Conservation (phyloP, 2,888 invertebrate species). For the Leptopilina syphax region DNA sequence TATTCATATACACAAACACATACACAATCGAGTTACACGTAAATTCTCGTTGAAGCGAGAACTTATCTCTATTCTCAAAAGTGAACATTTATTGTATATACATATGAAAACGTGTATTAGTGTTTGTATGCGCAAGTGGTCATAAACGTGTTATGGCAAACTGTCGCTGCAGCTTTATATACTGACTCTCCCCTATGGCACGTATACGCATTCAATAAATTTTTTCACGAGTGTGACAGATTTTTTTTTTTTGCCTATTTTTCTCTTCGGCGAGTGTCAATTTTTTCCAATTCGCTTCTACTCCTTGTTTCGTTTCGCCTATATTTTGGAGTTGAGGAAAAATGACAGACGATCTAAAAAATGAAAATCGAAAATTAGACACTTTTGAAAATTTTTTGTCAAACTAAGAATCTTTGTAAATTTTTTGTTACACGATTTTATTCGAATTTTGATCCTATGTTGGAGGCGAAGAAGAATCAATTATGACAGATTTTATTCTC, state of each 20-base stretch:
- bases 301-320: too few relatives aligned
- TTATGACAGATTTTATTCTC: too few relatives aligned
- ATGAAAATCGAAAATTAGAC: too few relatives aligned
- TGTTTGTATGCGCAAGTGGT: neutral
- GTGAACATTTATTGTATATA: conserved; percentile 1
- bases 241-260: neutral
- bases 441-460: too few relatives aligned
- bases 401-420: too few relatives aligned
- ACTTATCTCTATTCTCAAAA: conserved; percentile 24
- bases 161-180: conserved; percentile 7
- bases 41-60: conserved; percentile 36
- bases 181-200: neutral
- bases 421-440: too few relatives aligned
- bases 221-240: neutral
- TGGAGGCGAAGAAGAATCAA: too few relatives aligned
- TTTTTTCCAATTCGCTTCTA: too few relatives aligned
- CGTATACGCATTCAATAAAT: conserved; percentile 1
- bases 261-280: too few relatives aligned
- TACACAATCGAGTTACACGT: conserved; percentile 51
- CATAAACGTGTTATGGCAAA: conserved; percentile 25
- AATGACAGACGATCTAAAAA: too few relatives aligned
- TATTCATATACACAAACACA: conserved; percentile 43
- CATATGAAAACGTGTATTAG: neutral
- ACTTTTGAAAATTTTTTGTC: too few relatives aligned
- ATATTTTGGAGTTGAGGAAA: too few relatives aligned